These are phyloP conservation scores for Catalaphyllia jardinei DNA, from an alignment of 64 coral and sea anemone species.

Conservation along the genomic window DNA sequence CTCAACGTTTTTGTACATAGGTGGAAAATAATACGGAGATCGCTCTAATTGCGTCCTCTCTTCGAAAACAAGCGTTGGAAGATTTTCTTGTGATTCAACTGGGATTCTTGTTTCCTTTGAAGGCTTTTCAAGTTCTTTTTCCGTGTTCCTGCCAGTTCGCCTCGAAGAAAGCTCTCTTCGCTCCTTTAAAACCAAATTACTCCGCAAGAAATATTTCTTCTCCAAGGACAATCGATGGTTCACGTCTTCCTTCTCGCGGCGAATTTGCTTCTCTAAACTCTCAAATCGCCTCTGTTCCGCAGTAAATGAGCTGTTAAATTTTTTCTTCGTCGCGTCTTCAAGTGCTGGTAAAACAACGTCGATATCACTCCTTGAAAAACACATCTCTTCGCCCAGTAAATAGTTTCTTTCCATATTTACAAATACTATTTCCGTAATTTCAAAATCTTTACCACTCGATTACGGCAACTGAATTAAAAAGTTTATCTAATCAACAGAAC, in stretches of 20 bases:
- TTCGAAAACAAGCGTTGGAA: neutral
- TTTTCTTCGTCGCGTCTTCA: slow-evolving; percentile 10
- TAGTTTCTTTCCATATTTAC: slow-evolving; percentile 7
- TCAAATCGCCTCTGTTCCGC: slow-evolving; percentile 22
- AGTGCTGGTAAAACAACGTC: slow-evolving; percentile 21
- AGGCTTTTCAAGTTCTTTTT: neutral
- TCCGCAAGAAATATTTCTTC: slow-evolving; percentile 9
- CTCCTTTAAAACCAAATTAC: slow-evolving; percentile 18
- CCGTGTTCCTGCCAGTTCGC: neutral
- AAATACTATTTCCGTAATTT: neutral
- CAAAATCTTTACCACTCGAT: neutral
- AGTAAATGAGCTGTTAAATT: slow-evolving; percentile 24
- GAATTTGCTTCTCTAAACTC: slow-evolving; percentile 31
- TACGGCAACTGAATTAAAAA: neutral
- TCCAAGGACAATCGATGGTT: neutral
- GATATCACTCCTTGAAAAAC: slow-evolving; percentile 4
- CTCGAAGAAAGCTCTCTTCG: neutral
- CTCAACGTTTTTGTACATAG: slow-evolving; percentile 31
- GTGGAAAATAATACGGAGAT: slow-evolving; percentile 37
- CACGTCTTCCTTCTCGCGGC: slow-evolving; percentile 6
- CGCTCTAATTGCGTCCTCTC: slow-evolving; percentile 1
- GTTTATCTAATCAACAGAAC: neutral
- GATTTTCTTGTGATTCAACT: slow-evolving; percentile 4
- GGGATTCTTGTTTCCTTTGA: neutral
- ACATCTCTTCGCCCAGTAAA: slow-evolving; percentile 23